These are phyloP conservation scores for Drosophila saltans DNA, from an alignment of 1,140 invertebrate genomes.

Conservation along the genomic window DNA sequence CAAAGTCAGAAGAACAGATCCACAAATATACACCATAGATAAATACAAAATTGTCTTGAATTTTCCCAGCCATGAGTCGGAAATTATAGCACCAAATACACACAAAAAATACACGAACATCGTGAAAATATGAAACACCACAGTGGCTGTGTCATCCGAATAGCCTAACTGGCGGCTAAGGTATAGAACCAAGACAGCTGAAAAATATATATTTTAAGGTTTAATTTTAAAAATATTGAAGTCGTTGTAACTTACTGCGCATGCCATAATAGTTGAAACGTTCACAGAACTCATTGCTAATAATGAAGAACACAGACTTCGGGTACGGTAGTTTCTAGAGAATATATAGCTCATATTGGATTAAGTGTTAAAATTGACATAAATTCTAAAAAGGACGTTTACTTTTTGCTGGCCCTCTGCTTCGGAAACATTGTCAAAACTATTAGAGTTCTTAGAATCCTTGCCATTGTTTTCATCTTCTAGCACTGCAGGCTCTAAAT, in stretches of 20 bases:
- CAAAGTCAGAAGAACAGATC: conserved; percentile 91
- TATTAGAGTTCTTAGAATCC: conserved; percentile 32
- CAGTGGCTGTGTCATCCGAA: conserved; percentile 87
- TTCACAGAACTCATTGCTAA: conserved; percentile 98
- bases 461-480: conserved; percentile 45
- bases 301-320: conserved; percentile 95
- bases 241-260: conserved; percentile 88
- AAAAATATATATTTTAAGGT: neutral
- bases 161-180: conserved; percentile 87
- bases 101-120: conserved; percentile 93
- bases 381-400: neutral
- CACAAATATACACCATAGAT: conserved; percentile 94
- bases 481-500: conserved; percentile 20
- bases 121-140: conserved; percentile 91
- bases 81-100: conserved; percentile 91
- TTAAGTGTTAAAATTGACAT: neutral
- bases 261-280: conserved; percentile 98
- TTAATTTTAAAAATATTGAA: no score
- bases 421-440: conserved; percentile 59
- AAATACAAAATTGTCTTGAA: conserved; percentile 95
- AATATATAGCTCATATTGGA: conserved; percentile 20
- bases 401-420: conserved; percentile 77
- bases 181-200: conserved; percentile 92
- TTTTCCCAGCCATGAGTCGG: conserved; percentile 92
- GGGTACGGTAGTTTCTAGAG: conserved; percentile 92